Conservation (phyloP, 2,888 invertebrate species). For the Amblyjoppa proteus region DNA sequence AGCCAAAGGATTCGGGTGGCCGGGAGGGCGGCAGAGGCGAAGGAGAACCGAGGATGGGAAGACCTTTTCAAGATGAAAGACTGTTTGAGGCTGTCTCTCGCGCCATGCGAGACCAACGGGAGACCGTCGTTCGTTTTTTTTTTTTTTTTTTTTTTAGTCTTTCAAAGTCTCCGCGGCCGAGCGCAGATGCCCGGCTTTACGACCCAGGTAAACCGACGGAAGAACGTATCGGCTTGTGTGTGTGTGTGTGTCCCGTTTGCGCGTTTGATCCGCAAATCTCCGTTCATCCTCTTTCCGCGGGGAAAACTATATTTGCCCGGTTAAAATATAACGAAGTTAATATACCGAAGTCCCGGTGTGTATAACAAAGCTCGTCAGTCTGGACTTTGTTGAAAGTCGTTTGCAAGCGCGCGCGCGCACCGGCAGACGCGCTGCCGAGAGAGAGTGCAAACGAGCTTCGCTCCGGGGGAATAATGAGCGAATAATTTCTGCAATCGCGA, state of each 20-base stretch:
- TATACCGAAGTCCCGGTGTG: not conserved
- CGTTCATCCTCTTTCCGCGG: not conserved
- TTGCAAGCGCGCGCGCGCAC: not conserved
- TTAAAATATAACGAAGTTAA: constrained; percentile 25
- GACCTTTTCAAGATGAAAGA: constrained; percentile 31
- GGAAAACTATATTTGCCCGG: not conserved
- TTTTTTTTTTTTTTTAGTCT: not conserved
- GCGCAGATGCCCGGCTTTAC: not conserved
- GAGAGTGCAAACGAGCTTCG: not conserved
- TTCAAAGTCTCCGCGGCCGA: not conserved
- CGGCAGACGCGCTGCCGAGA: not conserved
- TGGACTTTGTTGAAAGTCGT: constrained; percentile 7
- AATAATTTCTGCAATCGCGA: constrained; percentile 32
- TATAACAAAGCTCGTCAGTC: constrained; percentile 6
- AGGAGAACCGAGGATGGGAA: not conserved
- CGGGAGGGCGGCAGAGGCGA: not conserved
- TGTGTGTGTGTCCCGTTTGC: not conserved
- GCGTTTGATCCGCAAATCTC: constrained; percentile 23
- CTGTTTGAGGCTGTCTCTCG: too few species aligned
- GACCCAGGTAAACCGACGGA: constrained; percentile 10
- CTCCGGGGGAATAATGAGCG: constrained; percentile 7
- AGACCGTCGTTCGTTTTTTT: not conserved
- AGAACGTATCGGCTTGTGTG: constrained; percentile 1
- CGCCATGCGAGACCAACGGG: not conserved
- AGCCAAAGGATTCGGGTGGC: not conserved